phyloP scores from a whole-genome alignment of 2,888 invertebrate genomes.

The Sarcophaga variegata region DNA sequence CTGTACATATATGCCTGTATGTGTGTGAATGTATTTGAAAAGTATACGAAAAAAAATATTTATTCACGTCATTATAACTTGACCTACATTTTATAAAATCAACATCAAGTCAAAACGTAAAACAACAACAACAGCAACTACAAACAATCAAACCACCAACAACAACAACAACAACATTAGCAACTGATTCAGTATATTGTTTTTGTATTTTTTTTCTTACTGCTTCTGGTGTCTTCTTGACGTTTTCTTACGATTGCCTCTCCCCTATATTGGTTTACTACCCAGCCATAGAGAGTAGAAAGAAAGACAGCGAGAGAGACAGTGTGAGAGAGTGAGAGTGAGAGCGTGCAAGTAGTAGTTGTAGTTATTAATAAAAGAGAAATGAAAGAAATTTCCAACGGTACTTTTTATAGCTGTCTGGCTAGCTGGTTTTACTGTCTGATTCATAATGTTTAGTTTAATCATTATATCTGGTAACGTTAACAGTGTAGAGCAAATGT shows the following conservation, averaged over 20 bases:
- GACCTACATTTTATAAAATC: conserved; percentile 79
- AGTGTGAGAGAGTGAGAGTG: conserved; percentile 17
- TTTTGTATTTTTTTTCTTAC: conserved; percentile 45
- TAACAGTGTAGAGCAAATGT: not conserved
- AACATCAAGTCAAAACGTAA: conserved; percentile 67
- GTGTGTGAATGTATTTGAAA: conserved; percentile 1
- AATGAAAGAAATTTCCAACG: conserved; percentile 80
- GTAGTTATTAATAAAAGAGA: conserved; percentile 59
- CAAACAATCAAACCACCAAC: conserved; percentile 22
- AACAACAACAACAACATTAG: conserved; percentile 48
- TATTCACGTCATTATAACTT: conserved; percentile 77
- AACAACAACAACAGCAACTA: conserved; percentile 43
- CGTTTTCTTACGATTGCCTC: conserved; percentile 32
- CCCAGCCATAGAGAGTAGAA: not conserved
- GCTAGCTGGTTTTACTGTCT: conserved; percentile 34
- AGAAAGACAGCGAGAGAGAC: not conserved
- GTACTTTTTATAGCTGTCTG: conserved; percentile 70
- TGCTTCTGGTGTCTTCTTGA: conserved; percentile 48
- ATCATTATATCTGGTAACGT: not conserved
- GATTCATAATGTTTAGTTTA: conserved; percentile 51
- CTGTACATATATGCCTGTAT: not conserved
- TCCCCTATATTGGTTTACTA: not conserved
- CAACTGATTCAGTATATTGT: conserved; percentile 55
- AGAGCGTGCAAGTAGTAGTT: conserved; percentile 26
- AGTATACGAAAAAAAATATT: conserved; percentile 21